A percentile compares a stretch with the other conserved stretches of the same genome.
phyloP scores from a whole-genome alignment of 2,113 vertebrate species.

The Scomber japonicus region DNA sequence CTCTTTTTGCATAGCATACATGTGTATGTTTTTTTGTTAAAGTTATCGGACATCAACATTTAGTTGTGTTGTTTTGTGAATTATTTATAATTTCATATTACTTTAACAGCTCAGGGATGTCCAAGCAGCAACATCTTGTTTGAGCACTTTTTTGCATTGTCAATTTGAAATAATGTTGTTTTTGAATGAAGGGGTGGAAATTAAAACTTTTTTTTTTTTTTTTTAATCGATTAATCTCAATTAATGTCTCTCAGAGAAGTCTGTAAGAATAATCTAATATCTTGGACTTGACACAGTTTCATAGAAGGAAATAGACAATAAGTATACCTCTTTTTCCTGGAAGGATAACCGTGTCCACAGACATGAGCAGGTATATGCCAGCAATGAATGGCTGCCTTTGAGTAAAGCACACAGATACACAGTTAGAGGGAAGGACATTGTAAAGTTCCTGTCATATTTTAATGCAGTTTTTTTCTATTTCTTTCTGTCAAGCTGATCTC shows the following conservation, averaged over 20 bases:
- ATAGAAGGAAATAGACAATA: not conserved
- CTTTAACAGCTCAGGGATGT: no score
- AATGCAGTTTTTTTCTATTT: not conserved
- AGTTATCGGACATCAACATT: no score
- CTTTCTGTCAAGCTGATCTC: not conserved
- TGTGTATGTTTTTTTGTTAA: no score
- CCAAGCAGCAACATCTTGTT: no score
- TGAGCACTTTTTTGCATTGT: no score
- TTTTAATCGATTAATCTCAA: no score
- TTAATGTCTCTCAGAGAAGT: not conserved
- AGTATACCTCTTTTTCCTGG: slow-evolving; percentile 91
- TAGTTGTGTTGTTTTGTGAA: no score
- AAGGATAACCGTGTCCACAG: slow-evolving; percentile 91
- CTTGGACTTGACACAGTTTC: not conserved
- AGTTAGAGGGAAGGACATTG: not conserved
- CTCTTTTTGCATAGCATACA: no score
- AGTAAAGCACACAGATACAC: slow-evolving; percentile 31
- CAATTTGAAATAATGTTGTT: no score
- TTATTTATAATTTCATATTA: no score
- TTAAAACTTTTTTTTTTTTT: no score
- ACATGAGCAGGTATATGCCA: slow-evolving; percentile 97
- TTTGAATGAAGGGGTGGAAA: no score
- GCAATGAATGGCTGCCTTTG: slow-evolving; percentile 95
- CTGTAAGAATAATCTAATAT: not conserved
- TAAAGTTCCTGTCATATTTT: not conserved